Conservation (phyloP, 2,113 vertebrate species). For the Blennius ocellaris region DNA sequence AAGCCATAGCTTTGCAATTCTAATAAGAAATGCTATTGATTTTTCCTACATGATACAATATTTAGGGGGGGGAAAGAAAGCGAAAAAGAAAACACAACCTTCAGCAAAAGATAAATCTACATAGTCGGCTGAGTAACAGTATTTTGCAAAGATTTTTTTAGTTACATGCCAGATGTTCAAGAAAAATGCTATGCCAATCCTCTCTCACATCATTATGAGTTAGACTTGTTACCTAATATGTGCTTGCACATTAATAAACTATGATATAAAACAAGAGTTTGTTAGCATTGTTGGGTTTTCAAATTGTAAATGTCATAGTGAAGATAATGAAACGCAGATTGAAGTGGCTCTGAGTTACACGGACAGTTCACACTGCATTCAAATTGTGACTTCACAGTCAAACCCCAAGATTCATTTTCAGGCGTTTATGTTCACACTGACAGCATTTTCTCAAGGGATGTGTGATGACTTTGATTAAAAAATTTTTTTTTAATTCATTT, state of each 20-base stretch:
- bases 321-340: neutral
- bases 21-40: neutral
- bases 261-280: neutral
- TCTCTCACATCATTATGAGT: too few species aligned
- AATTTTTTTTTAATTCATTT: neutral
- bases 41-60: neutral
- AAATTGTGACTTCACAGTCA: neutral
- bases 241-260: neutral
- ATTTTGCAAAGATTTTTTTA: neutral
- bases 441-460: neutral
- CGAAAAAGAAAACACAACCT: neutral
- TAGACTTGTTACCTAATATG: neutral
- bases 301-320: neutral
- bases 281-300: neutral
- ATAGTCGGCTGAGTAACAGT: neutral
- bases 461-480: neutral
- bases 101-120: neutral
- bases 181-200: too few species aligned
- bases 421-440: neutral
- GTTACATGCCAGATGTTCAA: constrained; percentile 2
- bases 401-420: neutral
- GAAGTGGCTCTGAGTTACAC: neutral
- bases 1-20: neutral
- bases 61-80: neutral
- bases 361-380: neutral